These are phyloP conservation scores for Cyclura pinguis DNA, from an alignment of 2,797 vertebrate genomes.

Conservation along the genomic window DNA sequence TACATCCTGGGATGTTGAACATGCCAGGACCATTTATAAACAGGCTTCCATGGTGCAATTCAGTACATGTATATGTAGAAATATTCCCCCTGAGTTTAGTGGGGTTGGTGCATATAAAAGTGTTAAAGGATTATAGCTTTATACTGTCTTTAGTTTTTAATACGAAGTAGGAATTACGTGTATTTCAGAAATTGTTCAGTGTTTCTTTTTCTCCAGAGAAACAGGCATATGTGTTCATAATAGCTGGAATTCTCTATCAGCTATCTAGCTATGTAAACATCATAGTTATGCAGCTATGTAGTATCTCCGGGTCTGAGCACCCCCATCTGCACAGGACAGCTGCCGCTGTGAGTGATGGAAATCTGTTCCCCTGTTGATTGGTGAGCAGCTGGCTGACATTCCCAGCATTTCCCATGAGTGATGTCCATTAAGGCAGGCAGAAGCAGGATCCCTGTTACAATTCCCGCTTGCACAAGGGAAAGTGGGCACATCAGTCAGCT, in stretches of 20 bases:
- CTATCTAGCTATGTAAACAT: too few relatives aligned
- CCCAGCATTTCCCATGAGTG: too few relatives aligned
- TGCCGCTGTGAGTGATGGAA: too few relatives aligned
- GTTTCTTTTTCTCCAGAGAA: slow-evolving; percentile 11
- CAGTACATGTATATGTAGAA: neutral
- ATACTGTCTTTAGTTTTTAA: slow-evolving; percentile 12
- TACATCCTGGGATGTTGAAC: neutral
- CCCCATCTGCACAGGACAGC: too few relatives aligned
- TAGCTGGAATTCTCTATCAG: neutral
- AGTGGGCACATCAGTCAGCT: too few relatives aligned
- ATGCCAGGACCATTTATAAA: neutral
- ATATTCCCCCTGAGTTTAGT: neutral
- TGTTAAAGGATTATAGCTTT: neutral
- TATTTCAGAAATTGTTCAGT: slow-evolving; percentile 19
- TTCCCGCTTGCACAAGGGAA: too few relatives aligned
- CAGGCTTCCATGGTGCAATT: neutral
- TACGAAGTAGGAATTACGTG: slow-evolving; percentile 16
- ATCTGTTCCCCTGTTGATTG: too few relatives aligned
- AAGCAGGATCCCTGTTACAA: too few relatives aligned
- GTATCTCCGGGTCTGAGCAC: too few relatives aligned
- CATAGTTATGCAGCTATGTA: too few relatives aligned
- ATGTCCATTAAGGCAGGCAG: too few relatives aligned
- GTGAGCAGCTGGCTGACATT: too few relatives aligned
- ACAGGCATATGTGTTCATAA: slow-evolving; percentile 1
- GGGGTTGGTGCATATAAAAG: neutral